Evolutionary conservation across 1,140 invertebrate species (phyloP), one percentile per base, ranked within the genome.

Genomic region (Rhagoletis pomonella): DNA sequence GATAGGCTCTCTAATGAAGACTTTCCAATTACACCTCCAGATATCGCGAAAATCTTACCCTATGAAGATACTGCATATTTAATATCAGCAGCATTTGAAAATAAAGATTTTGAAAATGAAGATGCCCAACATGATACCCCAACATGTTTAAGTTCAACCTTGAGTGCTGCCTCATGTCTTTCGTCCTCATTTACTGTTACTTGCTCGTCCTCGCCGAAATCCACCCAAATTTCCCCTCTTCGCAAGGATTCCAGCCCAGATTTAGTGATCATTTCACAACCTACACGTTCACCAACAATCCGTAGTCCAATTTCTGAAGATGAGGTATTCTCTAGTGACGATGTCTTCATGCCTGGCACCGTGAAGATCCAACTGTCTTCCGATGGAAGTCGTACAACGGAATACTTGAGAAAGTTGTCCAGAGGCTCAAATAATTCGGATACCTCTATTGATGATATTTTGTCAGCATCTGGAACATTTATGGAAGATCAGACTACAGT

Each of bases 261-360:
- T 5, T 94, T 93, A 90, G 94, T 95, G 1, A 95, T 95, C 77
- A 94, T 95, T 88, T 94, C 90, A 81, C 94, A 95, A 90, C 95
- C 94, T 10, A 94, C 94, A 87, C 94, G 94, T 73, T 95, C 95
- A 0, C 95, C 95, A 6, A 89, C 89, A 14, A 92, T 92, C 50
- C 94, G 94, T 10, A 95, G 94, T 89, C 95, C 95, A 0, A 94
- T 95, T 88, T 96, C 95, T 3, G 95, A 95, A 88, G 95, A 96
- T 87, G 95, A 96, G 89, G 93, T 95, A 55, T 94, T 95, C 64
- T 94, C 94, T 88, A 94, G 95, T 88, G 95, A 96, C 90, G 95
- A 96, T 89, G 95, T 96, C 4, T 96, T 96, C 88, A 94, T 95
- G 89, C 93, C 92, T 5, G 94, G 94, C 44, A 94, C 94, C 50